A percentile compares a stretch with the other conserved stretches of the same genome.
phyloP scores from a whole-genome alignment of 2,797 vertebrate species.

The Spheniscus humboldti region DNA sequence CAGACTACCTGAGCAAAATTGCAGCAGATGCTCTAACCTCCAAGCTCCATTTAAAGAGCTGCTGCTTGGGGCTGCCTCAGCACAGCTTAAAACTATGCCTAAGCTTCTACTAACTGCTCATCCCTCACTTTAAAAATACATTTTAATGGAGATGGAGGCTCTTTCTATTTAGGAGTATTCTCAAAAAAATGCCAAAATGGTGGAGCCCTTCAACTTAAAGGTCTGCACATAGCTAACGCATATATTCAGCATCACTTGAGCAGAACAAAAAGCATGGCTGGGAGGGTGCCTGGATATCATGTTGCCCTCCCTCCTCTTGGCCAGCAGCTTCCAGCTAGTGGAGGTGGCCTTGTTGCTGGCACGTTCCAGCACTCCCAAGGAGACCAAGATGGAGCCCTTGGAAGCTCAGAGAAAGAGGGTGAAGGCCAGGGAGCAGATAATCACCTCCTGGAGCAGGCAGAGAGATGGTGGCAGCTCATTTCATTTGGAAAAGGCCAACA shows the following conservation, averaged over 20 bases:
- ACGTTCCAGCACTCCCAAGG: neutral
- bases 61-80: neutral
- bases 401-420: neutral
- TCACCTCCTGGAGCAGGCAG: neutral
- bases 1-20: neutral
- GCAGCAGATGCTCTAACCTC: neutral
- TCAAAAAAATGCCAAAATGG: rapidly evolving
- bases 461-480: neutral
- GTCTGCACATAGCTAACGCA: neutral
- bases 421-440: neutral
- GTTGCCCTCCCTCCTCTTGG: neutral
- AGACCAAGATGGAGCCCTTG: neutral
- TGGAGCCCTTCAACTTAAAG: neutral
- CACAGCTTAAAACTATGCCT: neutral
- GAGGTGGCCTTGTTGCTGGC: neutral
- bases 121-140: neutral
- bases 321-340: neutral
- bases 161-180: neutral
- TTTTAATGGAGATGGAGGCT: neutral
- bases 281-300: neutral
- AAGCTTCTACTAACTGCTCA: neutral
- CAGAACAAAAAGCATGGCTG: neutral
- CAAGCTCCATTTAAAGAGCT: neutral
- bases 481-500: neutral
- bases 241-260: neutral